These are phyloP conservation scores for Bubalus kerabau DNA, from an alignment of 2,113 vertebrate genomes.

Conservation along the genomic window DNA sequence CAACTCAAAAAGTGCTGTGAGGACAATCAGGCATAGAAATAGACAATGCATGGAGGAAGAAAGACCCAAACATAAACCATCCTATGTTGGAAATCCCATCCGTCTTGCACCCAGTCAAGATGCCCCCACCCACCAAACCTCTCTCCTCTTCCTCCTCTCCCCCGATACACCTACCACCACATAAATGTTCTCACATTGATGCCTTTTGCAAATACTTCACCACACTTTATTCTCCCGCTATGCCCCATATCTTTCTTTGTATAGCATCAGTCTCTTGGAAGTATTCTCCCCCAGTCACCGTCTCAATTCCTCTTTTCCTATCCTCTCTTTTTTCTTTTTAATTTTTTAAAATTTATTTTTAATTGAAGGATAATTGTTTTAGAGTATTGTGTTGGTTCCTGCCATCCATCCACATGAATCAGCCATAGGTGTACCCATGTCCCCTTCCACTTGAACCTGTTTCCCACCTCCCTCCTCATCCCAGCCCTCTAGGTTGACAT, in stretches of 20 bases:
- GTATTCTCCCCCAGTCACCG: fast-evolving
- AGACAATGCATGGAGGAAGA: fast-evolving
- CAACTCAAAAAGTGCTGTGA: neutral
- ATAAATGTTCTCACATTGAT: fast-evolving
- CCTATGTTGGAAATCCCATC: neutral
- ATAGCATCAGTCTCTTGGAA: fast-evolving
- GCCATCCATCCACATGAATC: too few species aligned
- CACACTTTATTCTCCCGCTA: fast-evolving
- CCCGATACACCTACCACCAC: fast-evolving
- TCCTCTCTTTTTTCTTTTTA: neutral
- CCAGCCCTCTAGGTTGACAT: neutral
- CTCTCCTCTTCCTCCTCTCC: fast-evolving
- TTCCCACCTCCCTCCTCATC: neutral
- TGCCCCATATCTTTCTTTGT: too few species aligned
- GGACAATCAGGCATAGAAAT: neutral
- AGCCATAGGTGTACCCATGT: fast-evolving
- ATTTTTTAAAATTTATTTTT: neutral
- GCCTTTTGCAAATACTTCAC: too few species aligned
- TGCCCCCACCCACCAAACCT: fast-evolving
- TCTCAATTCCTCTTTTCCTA: neutral
- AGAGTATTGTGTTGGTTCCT: too few species aligned
- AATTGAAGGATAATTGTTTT: too few species aligned
- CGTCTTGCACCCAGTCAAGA: neutral
- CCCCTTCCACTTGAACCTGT: neutral
- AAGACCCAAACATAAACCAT: neutral